phyloP scores from a whole-genome alignment of 2,113 vertebrate species.

The Bubo bubo region DNA sequence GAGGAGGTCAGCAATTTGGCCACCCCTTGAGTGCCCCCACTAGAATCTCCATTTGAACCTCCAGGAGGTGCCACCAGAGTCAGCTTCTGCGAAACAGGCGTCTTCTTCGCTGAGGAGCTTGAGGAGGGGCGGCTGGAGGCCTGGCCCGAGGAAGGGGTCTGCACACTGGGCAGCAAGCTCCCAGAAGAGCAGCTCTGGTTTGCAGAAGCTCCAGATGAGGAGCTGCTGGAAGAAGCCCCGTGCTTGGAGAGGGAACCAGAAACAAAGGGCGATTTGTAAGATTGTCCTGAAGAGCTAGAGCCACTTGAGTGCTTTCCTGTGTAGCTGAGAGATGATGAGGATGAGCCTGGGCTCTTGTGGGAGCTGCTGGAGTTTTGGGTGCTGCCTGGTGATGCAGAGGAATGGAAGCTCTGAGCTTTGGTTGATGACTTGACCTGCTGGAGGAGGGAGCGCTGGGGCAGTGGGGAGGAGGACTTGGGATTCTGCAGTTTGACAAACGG shows the following conservation, averaged over 20 bases:
- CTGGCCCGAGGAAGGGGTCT: slow-evolving; percentile 49
- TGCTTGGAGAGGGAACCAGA: slow-evolving; percentile 75
- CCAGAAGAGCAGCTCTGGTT: slow-evolving; percentile 68
- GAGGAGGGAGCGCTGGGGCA: slow-evolving; percentile 75
- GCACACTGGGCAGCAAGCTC: slow-evolving; percentile 25
- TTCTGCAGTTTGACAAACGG: slow-evolving; percentile 74
- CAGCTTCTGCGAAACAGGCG: slow-evolving; percentile 76
- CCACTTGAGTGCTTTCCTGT: slow-evolving; percentile 69
- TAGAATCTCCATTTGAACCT: slow-evolving; percentile 79
- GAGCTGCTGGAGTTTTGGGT: slow-evolving; percentile 52
- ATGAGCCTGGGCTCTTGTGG: slow-evolving; percentile 68
- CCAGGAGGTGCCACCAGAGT: slow-evolving; percentile 84
- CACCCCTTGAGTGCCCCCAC: slow-evolving; percentile 82
- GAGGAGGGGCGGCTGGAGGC: slow-evolving; percentile 36
- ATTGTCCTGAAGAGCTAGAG: slow-evolving; percentile 62
- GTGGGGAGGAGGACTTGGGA: slow-evolving; percentile 68
- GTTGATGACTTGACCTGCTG: slow-evolving; percentile 76
- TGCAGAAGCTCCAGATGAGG: slow-evolving; percentile 49
- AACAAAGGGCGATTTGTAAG: slow-evolving; percentile 71
- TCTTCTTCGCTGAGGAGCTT: slow-evolving; percentile 66
- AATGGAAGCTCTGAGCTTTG: slow-evolving; percentile 78
- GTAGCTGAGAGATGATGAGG: slow-evolving; percentile 62
- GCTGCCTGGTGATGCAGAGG: slow-evolving; percentile 30
- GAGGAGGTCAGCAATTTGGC: slow-evolving; percentile 86
- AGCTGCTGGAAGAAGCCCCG: slow-evolving; percentile 57